phyloP scores from a whole-genome alignment of 2,113 vertebrate genomes.

The Rhinopomastus cyanomelas region DNA sequence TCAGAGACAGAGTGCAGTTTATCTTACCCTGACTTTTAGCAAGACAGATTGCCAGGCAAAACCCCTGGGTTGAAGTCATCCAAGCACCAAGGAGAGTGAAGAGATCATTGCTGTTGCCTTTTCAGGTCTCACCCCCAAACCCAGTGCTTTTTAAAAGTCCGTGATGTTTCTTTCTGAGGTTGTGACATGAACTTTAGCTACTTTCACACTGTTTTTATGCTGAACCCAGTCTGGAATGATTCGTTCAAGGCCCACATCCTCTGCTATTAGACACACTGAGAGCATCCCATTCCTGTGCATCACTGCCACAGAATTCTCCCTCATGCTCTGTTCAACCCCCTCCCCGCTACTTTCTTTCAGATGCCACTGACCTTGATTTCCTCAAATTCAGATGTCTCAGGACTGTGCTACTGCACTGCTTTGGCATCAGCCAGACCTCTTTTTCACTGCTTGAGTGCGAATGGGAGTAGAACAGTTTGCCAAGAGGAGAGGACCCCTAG shows the following conservation, averaged over 20 bases:
- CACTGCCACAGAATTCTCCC: neutral
- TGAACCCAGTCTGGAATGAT: neutral
- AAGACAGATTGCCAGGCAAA: constrained; percentile 76
- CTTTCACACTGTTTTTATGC: neutral
- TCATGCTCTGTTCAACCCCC: neutral
- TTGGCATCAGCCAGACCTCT: neutral
- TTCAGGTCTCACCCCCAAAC: neutral
- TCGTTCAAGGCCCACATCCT: neutral
- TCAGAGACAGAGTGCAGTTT: constrained; percentile 80
- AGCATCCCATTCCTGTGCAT: neutral
- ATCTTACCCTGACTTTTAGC: constrained; percentile 79
- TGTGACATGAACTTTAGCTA: constrained; percentile 18
- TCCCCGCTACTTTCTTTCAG: neutral
- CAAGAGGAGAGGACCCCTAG: neutral
- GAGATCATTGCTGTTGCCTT: constrained; percentile 30
- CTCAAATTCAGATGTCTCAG: neutral
- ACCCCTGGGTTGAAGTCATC: constrained; percentile 72
- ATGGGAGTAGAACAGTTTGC: neutral
- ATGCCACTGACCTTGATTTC: neutral
- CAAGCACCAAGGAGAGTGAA: constrained; percentile 54
- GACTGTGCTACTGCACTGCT: neutral
- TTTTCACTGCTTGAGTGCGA: neutral
- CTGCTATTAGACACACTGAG: neutral
- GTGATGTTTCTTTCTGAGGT: neutral
- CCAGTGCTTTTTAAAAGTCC: constrained; percentile 6